phyloP scores from a whole-genome alignment of 2,797 vertebrate species.

The Micropoecilia bifurca region DNA sequence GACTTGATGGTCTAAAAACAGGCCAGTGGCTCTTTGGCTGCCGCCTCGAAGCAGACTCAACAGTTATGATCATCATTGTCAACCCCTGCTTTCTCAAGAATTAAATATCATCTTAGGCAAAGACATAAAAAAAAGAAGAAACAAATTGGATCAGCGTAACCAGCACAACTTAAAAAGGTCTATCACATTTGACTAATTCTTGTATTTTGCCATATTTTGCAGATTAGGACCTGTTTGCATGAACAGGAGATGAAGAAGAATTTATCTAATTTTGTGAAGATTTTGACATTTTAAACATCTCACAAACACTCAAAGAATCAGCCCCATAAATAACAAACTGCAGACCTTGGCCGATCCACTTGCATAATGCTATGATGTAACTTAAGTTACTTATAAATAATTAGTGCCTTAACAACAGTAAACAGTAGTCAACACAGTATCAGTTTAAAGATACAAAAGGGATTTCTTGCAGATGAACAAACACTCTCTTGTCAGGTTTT shows the following conservation, averaged over 20 bases:
- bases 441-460: neutral
- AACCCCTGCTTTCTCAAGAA: constrained; percentile 22
- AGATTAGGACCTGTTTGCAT: neutral
- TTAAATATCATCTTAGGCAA: neutral
- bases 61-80: constrained; percentile 33
- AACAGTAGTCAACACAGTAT: neutral
- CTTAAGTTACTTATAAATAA: neutral
- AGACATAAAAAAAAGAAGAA: constrained; percentile 15
- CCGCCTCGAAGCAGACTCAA: constrained; percentile 36
- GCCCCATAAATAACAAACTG: neutral
- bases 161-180: neutral
- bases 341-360: neutral
- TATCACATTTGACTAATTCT: neutral
- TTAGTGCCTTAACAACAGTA: neutral
- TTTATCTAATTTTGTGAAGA: neutral
- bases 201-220: neutral
- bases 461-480: neutral
- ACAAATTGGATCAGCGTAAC: constrained; percentile 1
- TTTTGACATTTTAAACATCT: neutral
- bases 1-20: constrained; percentile 41
- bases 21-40: constrained; percentile 29
- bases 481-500: neutral
- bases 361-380: neutral
- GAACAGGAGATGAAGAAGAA: neutral
- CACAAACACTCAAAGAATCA: neutral